phyloP scores from a whole-genome alignment of 1,140 invertebrate species.

The Hestina assimilis region DNA sequence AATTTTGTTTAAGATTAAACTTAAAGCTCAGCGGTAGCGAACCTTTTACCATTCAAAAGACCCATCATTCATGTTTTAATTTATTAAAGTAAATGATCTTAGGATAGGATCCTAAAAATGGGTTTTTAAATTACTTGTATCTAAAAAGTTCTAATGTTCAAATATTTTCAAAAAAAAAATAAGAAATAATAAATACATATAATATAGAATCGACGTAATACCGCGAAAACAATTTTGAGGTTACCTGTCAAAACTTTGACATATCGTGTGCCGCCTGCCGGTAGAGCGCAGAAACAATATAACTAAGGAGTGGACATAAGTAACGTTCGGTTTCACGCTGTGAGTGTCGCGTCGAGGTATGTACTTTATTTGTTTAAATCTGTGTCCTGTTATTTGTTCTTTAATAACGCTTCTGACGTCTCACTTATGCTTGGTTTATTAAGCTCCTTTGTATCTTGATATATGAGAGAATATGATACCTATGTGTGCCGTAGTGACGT shows the following conservation, averaged over 20 bases:
- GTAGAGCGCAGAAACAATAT: conserved; percentile 27
- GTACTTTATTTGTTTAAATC: conserved; percentile 49
- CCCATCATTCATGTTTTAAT: no score
- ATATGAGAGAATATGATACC: background rate
- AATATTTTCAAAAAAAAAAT: no score
- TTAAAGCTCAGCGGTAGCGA: no score
- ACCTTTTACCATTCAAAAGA: no score
- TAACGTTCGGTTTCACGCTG: conserved; percentile 55
- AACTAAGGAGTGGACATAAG: conserved; percentile 37
- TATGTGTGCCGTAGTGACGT: background rate
- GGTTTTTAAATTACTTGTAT: no score
- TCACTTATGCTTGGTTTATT: conserved; percentile 14
- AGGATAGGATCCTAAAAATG: no score
- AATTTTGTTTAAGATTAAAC: no score
- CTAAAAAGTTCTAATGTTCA: no score
- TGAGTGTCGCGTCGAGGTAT: conserved; percentile 35
- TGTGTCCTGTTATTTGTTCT: conserved; percentile 16
- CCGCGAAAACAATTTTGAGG: conserved; percentile 25
- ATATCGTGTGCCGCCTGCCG: conserved; percentile 32
- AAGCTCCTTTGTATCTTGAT: conserved; percentile 5
- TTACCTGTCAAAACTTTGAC: conserved; percentile 39
- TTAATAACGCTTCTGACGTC: conserved; percentile 15
- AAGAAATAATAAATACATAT: no score
- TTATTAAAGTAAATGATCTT: no score
- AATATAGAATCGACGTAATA: background rate